These are phyloP conservation scores for Sylvilagus floridanus DNA, from an alignment of 2,797 vertebrate species.

Conservation along the genomic window DNA sequence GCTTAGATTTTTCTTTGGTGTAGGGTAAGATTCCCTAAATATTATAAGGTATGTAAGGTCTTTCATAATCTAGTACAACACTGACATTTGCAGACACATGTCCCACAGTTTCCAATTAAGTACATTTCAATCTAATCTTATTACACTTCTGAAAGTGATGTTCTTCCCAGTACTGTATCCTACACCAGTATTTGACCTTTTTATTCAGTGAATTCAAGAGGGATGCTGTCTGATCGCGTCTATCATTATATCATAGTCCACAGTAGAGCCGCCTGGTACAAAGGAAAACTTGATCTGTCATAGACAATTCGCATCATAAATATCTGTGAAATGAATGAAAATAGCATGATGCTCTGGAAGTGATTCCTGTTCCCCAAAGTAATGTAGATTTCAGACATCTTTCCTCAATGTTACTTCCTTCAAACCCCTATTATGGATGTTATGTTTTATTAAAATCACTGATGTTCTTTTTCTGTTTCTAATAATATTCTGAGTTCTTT, in stretches of 20 bases:
- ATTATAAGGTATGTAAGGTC: not conserved
- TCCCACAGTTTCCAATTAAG: not conserved
- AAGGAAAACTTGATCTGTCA: not conserved
- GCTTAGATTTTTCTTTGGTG: not conserved
- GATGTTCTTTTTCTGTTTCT: not conserved
- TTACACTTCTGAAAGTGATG: not conserved
- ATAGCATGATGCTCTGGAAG: not conserved
- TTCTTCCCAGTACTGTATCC: not conserved
- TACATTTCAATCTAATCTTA: not conserved
- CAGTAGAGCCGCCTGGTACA: not conserved
- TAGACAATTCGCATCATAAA: not conserved
- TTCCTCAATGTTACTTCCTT: not conserved
- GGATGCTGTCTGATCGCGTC: not conserved
- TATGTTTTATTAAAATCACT: not conserved
- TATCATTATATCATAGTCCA: not conserved
- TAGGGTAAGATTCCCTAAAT: not conserved
- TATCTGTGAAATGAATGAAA: not conserved
- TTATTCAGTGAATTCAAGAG: not conserved
- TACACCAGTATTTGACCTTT: not conserved
- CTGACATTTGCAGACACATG: not conserved
- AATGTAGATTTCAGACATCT: not conserved
- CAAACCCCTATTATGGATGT: not conserved
- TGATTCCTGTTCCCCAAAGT: not conserved
- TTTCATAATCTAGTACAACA: not conserved
- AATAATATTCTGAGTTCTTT: not conserved